Evolutionary conservation across 2,888 invertebrate genomes (phyloP).

Genomic region (Nomada lathburiana): DNA sequence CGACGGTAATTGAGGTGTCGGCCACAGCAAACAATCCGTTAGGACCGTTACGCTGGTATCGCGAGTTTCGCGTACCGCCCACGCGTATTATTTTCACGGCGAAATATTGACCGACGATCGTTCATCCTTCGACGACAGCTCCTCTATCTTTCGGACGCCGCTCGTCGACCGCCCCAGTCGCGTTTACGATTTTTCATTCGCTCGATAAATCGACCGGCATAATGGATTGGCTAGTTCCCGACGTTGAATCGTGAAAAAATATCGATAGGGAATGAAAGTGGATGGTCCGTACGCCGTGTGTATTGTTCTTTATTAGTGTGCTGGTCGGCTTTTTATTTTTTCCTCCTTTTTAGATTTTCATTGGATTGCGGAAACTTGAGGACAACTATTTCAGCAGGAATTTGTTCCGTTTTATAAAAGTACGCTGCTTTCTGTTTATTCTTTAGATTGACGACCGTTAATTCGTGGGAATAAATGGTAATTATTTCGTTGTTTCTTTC

Average conservation of each 20-base stretch:
- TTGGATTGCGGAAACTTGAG: too few relatives aligned
- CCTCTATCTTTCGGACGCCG: conserved; percentile 28
- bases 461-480: too few relatives aligned
- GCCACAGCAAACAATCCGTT: conserved; percentile 61
- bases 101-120: conserved; percentile 56
- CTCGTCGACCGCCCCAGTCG: background rate
- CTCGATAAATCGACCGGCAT: conserved; percentile 12
- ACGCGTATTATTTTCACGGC: conserved; percentile 49
- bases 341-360: too few relatives aligned
- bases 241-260: conserved; percentile 12
- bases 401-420: too few relatives aligned
- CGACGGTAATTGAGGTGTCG: conserved; percentile 67
- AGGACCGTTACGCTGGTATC: conserved; percentile 55
- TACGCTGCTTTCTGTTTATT: too few relatives aligned
- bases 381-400: too few relatives aligned
- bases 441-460: too few relatives aligned
- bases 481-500: too few relatives aligned
- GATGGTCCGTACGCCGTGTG: background rate
- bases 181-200: conserved; percentile 31
- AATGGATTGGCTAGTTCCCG: conserved; percentile 27
- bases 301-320: conserved; percentile 2
- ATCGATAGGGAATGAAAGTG: background rate
- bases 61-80: conserved; percentile 34
- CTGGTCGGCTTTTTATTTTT: background rate
- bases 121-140: conserved; percentile 47